These are phyloP conservation scores for Leptodactylus fuscus DNA, from an alignment of 2,113 vertebrate species.

Conservation along the genomic window DNA sequence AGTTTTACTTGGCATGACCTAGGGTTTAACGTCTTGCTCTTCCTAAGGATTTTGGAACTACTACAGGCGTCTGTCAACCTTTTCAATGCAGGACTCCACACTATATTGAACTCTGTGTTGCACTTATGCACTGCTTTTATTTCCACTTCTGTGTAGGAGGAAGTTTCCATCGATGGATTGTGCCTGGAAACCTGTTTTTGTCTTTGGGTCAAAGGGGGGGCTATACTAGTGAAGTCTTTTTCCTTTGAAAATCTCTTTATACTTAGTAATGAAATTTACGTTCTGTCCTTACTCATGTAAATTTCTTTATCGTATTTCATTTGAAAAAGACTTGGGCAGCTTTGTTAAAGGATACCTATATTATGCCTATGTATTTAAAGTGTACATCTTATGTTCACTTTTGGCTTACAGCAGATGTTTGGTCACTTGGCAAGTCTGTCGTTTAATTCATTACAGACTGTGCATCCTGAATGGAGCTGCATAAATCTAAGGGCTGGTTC, in stretches of 20 bases:
- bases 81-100: neutral
- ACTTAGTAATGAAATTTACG: neutral
- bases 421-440: neutral
- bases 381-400: neutral
- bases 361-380: neutral
- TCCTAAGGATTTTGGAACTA: too few relatives aligned
- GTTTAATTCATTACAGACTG: neutral
- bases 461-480: too few relatives aligned
- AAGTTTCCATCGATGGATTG: slow-evolving; percentile 20
- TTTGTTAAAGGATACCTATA: neutral
- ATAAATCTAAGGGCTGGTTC: too few relatives aligned
- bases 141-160: slow-evolving; percentile 15
- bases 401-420: neutral
- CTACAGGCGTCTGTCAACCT: neutral
- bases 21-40: neutral
- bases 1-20: neutral
- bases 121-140: neutral
- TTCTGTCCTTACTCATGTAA: neutral
- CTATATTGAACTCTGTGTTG: neutral
- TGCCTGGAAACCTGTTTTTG: neutral
- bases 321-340: neutral
- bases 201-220: neutral
- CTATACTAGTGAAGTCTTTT: slow-evolving; percentile 6
- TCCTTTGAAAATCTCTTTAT: neutral
- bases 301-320: neutral